A percentile compares a stretch with the other conserved stretches of the same genome.
These are phyloP conservation scores for Lottia scabra DNA, from an alignment of 2,888 invertebrate species.

Conservation along the genomic window DNA sequence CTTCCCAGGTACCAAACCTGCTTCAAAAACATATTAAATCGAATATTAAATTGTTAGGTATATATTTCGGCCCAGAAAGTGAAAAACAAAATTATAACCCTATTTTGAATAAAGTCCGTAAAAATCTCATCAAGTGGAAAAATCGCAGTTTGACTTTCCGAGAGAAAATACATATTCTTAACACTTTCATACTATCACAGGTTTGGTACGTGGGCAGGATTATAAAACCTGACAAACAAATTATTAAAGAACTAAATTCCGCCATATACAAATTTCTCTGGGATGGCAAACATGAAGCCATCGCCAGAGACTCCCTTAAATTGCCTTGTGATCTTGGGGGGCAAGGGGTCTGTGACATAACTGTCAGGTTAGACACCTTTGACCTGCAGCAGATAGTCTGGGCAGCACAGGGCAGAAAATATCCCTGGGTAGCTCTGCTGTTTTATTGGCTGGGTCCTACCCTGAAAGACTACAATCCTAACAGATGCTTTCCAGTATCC, in stretches of 20 bases:
- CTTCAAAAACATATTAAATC: too few species aligned
- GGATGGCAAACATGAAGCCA: not conserved
- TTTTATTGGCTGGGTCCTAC: not conserved
- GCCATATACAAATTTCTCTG: not conserved
- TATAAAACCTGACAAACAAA: not conserved
- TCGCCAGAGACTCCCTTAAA: not conserved
- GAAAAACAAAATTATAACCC: too few species aligned
- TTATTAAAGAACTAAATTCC: not conserved
- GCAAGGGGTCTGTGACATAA: not conserved
- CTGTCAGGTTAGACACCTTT: not conserved
- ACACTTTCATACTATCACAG: not conserved
- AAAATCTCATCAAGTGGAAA: not conserved
- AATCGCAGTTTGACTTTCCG: not conserved
- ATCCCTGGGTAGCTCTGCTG: not conserved
- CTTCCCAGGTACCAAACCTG: not conserved
- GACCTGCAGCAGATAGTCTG: not conserved
- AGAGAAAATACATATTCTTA: not conserved
- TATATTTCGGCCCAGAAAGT: too few species aligned
- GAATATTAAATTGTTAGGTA: too few species aligned
- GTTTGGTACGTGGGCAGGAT: not conserved
- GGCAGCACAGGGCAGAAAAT: not conserved
- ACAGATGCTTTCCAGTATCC: too few species aligned
- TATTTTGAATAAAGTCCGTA: too few species aligned
- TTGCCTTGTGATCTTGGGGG: not conserved
- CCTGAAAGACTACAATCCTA: not conserved